Evolutionary conservation across 2,888 invertebrate species (phyloP).

Genomic region (Phaonia tiefii): DNA sequence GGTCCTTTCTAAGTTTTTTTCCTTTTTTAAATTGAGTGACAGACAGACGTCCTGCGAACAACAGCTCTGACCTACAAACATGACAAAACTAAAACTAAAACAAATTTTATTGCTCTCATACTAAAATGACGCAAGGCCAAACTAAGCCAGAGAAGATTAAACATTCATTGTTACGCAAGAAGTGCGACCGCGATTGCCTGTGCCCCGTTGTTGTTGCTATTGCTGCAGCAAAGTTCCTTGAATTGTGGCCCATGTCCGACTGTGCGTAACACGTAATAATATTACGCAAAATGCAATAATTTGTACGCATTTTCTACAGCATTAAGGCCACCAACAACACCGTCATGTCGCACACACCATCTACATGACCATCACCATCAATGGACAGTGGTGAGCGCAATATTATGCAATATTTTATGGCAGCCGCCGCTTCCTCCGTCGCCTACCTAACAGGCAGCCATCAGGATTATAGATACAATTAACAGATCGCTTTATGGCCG

Average conservation of each 20-base stretch:
- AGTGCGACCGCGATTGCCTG: constrained; percentile 59
- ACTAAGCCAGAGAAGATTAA: background rate
- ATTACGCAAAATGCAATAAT: constrained; percentile 57
- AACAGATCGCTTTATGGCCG: constrained; percentile 52
- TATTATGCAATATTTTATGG: constrained; percentile 65
- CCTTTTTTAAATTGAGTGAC: too few species aligned
- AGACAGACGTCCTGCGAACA: too few species aligned
- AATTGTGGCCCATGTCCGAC: constrained; percentile 56
- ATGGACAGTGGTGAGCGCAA: constrained; percentile 24
- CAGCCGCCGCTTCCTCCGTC: too few species aligned
- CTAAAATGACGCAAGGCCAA: constrained; percentile 54
- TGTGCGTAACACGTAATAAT: constrained; percentile 42
- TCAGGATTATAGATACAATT: constrained; percentile 47
- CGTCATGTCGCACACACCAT: too few species aligned
- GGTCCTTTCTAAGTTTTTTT: too few species aligned
- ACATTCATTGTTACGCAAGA: constrained; percentile 64
- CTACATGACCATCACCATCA: too few species aligned
- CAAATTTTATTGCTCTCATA: background rate
- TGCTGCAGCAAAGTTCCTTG: constrained; percentile 45
- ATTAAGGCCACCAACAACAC: constrained; percentile 47
- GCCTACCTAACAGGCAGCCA: constrained; percentile 30
- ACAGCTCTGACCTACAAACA: constrained; percentile 7
- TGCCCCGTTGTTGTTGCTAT: constrained; percentile 13
- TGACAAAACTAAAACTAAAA: constrained; percentile 6
- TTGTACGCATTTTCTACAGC: constrained; percentile 51